Base-by-base conservation (phyloP, 2,797 vertebrate species). In the Fistularia commersonii region DNA sequence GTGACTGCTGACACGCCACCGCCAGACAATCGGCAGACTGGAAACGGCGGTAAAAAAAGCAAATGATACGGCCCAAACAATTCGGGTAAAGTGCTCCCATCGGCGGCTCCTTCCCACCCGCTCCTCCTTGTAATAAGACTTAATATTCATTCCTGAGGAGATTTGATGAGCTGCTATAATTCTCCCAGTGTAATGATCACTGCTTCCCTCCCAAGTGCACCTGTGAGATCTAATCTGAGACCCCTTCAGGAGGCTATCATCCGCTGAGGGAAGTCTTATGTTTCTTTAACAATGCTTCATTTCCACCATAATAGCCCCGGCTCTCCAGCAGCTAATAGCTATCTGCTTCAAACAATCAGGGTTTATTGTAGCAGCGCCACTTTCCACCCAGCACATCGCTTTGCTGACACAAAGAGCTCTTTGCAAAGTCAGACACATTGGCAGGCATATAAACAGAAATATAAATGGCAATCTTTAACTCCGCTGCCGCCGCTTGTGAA, bases 251-350 rank as follows among this genome's bases (percentile, higher is more conserved):
- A 85, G 57, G 60, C 77, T 58, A 74, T 79, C 62, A 71, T 69
- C 61, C 54, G 3, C 82, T 38, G 43, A 62, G 66, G 64, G 64
- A 87, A 80, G 72, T 77, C 84, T 83, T 78, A 62, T 79, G 75
- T 83, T 85, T 85, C 79, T 74, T 80, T 84, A 74, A 84, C 82
- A 81, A 84, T 77, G 81, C 81, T 77, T 89, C 76, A 84, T 85
- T 86, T 87, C 74, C 77, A 85, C 75, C 60, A 71, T 84, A 88
- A 87, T 83, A 67, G 78, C 69, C 74, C 57, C 72, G 53, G 35
- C 65, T 77, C 64, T 76, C 64, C 48, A 48, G 55, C 32, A 32
- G 50, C 69, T 85, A 85, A 87, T 81, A 83, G 76, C 77, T 73
- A 81, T 85, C 78, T 83, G 74, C 76, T 82, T 79, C 77, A 73